A percentile compares a stretch with the other conserved stretches of the same genome.
Conservation (phyloP, 2,888 invertebrate genomes). For the Trissonchulus sp. region DNA sequence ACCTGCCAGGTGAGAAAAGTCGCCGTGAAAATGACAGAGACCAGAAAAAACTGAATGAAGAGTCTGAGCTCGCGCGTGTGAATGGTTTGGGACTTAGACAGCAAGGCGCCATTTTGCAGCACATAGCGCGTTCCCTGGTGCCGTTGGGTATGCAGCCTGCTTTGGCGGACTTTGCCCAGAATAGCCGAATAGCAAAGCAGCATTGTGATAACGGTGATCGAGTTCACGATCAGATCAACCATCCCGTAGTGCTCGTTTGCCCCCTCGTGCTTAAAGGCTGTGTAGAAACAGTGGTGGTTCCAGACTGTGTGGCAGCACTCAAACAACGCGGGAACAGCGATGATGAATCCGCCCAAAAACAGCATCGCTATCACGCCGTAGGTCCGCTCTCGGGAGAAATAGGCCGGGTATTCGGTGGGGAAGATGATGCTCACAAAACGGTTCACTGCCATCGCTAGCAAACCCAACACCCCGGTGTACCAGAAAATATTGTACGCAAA, state of each 20-base stretch:
- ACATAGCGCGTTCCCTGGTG: neutral
- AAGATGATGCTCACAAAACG: conserved; percentile 48
- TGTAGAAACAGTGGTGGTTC: conserved; percentile 21
- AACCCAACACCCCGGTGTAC: conserved; percentile 48
- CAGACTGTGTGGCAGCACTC: conserved; percentile 47
- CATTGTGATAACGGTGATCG: conserved; percentile 42
- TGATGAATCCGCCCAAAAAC: conserved; percentile 37
- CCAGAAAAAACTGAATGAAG: conserved; percentile 46
- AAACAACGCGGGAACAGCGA: conserved; percentile 45
- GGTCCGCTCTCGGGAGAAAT: conserved; percentile 4
- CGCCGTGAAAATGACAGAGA: conserved; percentile 45
- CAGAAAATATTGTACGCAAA: conserved; percentile 49
- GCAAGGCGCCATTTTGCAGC: neutral
- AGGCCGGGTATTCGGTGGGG: conserved; percentile 44
- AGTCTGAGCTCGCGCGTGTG: conserved; percentile 24
- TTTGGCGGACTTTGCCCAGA: conserved; percentile 38
- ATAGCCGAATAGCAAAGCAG: conserved; percentile 47
- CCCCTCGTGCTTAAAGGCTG: conserved; percentile 8
- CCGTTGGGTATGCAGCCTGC: neutral
- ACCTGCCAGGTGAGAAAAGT: conserved; percentile 50
- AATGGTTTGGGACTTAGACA: neutral
- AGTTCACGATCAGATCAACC: conserved; percentile 46
- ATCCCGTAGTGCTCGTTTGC: conserved; percentile 38
- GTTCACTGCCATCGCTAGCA: conserved; percentile 47
- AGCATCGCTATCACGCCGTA: conserved; percentile 28